These are phyloP conservation scores for Chiropotes sagulatus DNA, from an alignment of 2,797 vertebrate genomes.

Conservation along the genomic window DNA sequence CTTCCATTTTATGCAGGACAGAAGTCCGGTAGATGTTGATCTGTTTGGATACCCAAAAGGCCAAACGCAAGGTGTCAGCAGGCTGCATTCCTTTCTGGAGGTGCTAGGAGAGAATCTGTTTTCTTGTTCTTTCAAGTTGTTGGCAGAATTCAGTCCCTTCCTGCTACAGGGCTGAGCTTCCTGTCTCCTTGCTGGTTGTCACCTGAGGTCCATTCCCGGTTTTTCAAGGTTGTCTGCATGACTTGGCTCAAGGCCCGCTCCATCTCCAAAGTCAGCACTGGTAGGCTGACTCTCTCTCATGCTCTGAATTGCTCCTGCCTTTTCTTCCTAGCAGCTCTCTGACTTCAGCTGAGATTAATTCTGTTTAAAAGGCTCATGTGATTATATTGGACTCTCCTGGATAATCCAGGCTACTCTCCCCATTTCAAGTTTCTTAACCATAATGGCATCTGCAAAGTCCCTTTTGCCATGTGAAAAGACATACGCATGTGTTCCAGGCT, in stretches of 20 bases:
- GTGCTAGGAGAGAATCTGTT: neutral
- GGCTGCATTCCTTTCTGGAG: neutral
- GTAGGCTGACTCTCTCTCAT: neutral
- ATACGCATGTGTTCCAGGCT: neutral
- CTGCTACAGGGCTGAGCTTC: neutral
- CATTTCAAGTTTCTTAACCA: neutral
- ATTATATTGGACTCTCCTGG: neutral
- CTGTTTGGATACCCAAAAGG: neutral
- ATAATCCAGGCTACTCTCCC: neutral
- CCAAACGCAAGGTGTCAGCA: neutral
- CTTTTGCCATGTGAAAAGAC: neutral
- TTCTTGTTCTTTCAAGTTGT: neutral
- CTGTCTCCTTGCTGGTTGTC: neutral
- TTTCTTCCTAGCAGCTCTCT: neutral
- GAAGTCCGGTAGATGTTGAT: neutral
- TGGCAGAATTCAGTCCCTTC: neutral
- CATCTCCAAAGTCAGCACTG: neutral
- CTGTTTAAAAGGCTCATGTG: neutral
- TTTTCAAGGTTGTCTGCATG: fast-evolving
- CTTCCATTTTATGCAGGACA: neutral
- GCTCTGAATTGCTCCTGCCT: neutral
- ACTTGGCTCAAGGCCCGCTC: neutral
- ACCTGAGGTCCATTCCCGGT: neutral
- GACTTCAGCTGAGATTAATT: neutral
- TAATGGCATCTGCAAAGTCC: neutral